Conservation (phyloP, 2,797 vertebrate genomes). For the Holocentrus rufus region DNA sequence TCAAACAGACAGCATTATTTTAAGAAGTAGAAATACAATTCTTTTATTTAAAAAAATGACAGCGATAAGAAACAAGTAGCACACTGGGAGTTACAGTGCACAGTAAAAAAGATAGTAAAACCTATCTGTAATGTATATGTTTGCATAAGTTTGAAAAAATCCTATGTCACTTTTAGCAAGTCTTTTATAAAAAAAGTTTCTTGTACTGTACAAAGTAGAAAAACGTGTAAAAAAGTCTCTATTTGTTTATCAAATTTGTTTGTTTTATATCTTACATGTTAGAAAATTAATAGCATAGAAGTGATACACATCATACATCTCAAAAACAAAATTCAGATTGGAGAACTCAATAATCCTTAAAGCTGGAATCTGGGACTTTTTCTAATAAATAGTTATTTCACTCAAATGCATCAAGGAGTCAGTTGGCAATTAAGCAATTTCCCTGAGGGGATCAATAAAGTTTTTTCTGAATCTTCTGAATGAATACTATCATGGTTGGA, state of each 20-base stretch:
- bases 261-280: not conserved
- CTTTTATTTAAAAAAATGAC: slow-evolving; percentile 4
- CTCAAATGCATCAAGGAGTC: no score
- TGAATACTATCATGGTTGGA: no score
- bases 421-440: no score
- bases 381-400: no score
- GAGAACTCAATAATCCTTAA: slow-evolving; percentile 46
- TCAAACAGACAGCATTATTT: not conserved
- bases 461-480: no score
- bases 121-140: slow-evolving; percentile 75
- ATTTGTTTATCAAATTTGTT: slow-evolving; percentile 10
- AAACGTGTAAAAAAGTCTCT: not conserved
- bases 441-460: no score
- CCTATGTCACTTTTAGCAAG: slow-evolving; percentile 20
- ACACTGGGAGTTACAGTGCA: slow-evolving; percentile 12
- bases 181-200: not conserved
- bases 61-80: slow-evolving; percentile 21
- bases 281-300: slow-evolving; percentile 32
- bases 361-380: no score
- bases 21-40: slow-evolving; percentile 53
- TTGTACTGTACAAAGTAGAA: slow-evolving; percentile 42
- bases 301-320: not conserved
- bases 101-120: slow-evolving; percentile 81
- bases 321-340: slow-evolving; percentile 29
- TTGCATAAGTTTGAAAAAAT: slow-evolving; percentile 36